These are phyloP conservation scores for Nansenia antarctica DNA, from an alignment of 2,113 vertebrate genomes.

Conservation along the genomic window DNA sequence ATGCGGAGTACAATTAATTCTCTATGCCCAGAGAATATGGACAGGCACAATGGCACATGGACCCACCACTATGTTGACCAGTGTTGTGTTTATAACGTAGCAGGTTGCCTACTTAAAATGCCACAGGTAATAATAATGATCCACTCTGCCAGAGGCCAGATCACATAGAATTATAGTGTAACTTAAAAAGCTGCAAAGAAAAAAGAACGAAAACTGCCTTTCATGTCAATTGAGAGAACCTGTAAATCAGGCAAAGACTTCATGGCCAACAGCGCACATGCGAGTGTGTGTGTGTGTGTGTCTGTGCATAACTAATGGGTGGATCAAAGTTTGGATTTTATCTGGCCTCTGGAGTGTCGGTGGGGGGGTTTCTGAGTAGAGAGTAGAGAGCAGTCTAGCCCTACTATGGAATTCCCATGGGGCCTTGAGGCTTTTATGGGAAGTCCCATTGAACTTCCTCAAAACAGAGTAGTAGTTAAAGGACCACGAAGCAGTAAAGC, in stretches of 20 bases:
- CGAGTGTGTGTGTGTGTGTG: constrained; percentile 3
- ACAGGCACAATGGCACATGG: neutral
- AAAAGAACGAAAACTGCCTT: too few relatives aligned
- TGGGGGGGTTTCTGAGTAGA: constrained; percentile 16
- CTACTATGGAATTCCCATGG: neutral
- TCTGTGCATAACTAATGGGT: constrained; percentile 38
- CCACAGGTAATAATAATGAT: too few relatives aligned
- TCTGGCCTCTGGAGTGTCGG: constrained; percentile 54
- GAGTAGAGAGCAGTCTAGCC: neutral
- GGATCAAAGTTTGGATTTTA: constrained; percentile 71
- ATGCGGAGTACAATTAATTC: neutral
- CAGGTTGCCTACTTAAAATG: too few relatives aligned
- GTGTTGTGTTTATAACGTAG: too few relatives aligned
- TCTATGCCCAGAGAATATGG: neutral
- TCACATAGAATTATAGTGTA: neutral
- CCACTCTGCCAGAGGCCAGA: too few relatives aligned
- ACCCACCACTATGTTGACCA: too few relatives aligned
- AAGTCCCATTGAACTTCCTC: too few relatives aligned
- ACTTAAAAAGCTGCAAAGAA: too few relatives aligned
- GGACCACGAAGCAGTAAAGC: neutral
- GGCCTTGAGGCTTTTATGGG: neutral
- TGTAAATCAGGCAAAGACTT: neutral
- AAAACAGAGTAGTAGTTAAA: neutral
- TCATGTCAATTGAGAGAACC: neutral
- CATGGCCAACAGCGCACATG: neutral